Conservation (phyloP, 2,113 vertebrate species). For the Pogona vitticeps region DNA sequence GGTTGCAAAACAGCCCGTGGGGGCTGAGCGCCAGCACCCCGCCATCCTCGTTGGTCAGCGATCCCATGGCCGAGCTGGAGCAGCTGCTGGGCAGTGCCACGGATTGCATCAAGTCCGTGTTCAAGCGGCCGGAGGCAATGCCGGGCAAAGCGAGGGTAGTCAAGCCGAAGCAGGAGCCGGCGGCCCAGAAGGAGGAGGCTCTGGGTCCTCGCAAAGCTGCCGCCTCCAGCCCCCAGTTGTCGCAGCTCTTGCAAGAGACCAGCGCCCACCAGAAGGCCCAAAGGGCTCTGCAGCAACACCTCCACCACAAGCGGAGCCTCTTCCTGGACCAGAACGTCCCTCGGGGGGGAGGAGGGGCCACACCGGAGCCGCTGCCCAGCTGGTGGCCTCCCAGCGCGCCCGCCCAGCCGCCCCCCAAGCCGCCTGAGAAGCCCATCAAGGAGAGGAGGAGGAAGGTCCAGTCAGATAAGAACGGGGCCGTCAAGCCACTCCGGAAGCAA, state of each 20-base stretch:
- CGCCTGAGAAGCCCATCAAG: slow-evolving; percentile 84
- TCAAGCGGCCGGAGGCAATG: slow-evolving; percentile 80
- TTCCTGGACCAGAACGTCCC: slow-evolving; percentile 79
- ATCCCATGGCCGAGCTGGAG: slow-evolving; percentile 94
- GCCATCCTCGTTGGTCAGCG: slow-evolving; percentile 68
- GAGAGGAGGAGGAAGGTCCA: slow-evolving; percentile 88
- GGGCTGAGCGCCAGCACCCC: slow-evolving; percentile 76
- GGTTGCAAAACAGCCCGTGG: slow-evolving; percentile 71
- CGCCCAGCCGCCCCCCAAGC: slow-evolving; percentile 41
- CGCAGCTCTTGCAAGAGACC: not conserved
- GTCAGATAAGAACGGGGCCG: slow-evolving; percentile 72
- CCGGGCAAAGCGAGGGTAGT: slow-evolving; percentile 75
- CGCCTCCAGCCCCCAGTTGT: slow-evolving; percentile 76
- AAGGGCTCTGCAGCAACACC: slow-evolving; percentile 94
- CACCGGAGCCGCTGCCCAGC: slow-evolving; percentile 80
- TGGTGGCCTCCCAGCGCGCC: slow-evolving; percentile 82
- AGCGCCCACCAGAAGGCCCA: slow-evolving; percentile 87
- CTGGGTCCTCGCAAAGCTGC: slow-evolving; percentile 64
- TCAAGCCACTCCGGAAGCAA: slow-evolving; percentile 85
- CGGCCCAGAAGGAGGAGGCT: slow-evolving; percentile 60
- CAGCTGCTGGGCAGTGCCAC: slow-evolving; percentile 87
- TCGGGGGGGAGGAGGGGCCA: slow-evolving; percentile 12
- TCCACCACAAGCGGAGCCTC: slow-evolving; percentile 94
- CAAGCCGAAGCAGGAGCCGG: slow-evolving; percentile 68
- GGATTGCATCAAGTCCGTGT: slow-evolving; percentile 83